phyloP scores from a whole-genome alignment of 2,888 invertebrate genomes.

The Andrena hattorfiana region DNA sequence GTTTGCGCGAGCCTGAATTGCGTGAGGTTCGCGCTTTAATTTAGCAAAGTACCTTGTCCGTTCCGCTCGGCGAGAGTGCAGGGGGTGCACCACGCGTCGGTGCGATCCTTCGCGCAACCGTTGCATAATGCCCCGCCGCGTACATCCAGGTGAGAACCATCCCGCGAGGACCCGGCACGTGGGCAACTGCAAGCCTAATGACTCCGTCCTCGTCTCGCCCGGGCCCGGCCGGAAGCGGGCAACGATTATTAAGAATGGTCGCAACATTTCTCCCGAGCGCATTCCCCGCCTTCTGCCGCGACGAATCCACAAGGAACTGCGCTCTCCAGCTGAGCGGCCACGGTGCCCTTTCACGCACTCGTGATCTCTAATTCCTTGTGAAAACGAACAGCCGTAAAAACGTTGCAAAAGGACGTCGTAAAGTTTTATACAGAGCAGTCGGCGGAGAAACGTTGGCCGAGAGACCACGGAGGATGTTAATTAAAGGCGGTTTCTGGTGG shows the following conservation, averaged over 20 bases:
- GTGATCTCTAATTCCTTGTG: slow-evolving; percentile 48
- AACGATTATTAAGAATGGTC: slow-evolving; percentile 31
- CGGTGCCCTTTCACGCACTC: slow-evolving; percentile 58
- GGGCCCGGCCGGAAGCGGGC: slow-evolving; percentile 41
- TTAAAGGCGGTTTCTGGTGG: slow-evolving; percentile 18
- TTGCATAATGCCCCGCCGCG: slow-evolving; percentile 50
- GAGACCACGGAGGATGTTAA: not conserved
- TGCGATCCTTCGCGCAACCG: slow-evolving; percentile 64
- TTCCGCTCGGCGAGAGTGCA: slow-evolving; percentile 68
- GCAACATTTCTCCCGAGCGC: slow-evolving; percentile 7
- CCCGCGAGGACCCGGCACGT: slow-evolving; percentile 66
- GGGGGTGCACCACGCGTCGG: slow-evolving; percentile 50
- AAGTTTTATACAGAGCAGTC: not conserved
- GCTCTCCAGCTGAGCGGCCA: slow-evolving; percentile 7
- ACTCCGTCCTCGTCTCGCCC: slow-evolving; percentile 14
- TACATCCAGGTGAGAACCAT: slow-evolving; percentile 66
- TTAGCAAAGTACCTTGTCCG: slow-evolving; percentile 77
- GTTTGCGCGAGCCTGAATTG: slow-evolving; percentile 65
- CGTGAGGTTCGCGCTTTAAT: slow-evolving; percentile 79
- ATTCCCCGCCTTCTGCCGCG: slow-evolving; percentile 53
- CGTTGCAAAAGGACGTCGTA: slow-evolving; percentile 25
- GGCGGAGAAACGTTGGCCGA: not conserved
- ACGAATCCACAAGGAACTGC: slow-evolving; percentile 4
- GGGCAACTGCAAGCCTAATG: slow-evolving; percentile 61
- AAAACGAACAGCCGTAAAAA: slow-evolving; percentile 8